These are phyloP conservation scores for Vipera ursinii DNA, from an alignment of 2,797 vertebrate species.

Conservation along the genomic window DNA sequence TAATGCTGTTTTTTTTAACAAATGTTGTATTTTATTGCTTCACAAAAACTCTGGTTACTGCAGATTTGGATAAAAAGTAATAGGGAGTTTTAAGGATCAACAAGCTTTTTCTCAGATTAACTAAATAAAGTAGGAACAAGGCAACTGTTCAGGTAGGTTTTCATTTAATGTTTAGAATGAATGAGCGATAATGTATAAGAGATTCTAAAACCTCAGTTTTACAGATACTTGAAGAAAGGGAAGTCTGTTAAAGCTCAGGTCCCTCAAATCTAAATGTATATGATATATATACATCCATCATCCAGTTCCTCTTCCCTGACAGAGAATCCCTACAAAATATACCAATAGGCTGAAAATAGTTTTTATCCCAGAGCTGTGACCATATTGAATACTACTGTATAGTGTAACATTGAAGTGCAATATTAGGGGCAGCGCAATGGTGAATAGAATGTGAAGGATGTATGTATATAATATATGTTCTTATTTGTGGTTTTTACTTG, in stretches of 20 bases:
- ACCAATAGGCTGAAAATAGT: too few relatives aligned
- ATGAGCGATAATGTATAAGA: not conserved
- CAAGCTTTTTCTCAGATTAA: not conserved
- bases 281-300: not conserved
- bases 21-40: not conserved
- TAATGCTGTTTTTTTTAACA: not conserved
- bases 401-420: too few relatives aligned
- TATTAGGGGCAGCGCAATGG: too few relatives aligned
- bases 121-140: not conserved
- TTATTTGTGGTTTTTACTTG: too few relatives aligned
- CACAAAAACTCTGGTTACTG: not conserved
- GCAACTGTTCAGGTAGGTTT: not conserved
- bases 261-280: not conserved
- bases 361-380: too few relatives aligned
- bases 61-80: not conserved
- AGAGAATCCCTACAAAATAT: not conserved
- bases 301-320: not conserved
- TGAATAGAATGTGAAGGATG: too few relatives aligned
- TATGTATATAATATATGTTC: too few relatives aligned
- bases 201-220: not conserved
- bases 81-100: not conserved
- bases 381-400: too few relatives aligned
- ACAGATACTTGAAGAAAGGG: not conserved
- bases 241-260: not conserved
- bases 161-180: not conserved